Conservation (phyloP, 2,797 vertebrate species). For the Cirrhinus molitorella region DNA sequence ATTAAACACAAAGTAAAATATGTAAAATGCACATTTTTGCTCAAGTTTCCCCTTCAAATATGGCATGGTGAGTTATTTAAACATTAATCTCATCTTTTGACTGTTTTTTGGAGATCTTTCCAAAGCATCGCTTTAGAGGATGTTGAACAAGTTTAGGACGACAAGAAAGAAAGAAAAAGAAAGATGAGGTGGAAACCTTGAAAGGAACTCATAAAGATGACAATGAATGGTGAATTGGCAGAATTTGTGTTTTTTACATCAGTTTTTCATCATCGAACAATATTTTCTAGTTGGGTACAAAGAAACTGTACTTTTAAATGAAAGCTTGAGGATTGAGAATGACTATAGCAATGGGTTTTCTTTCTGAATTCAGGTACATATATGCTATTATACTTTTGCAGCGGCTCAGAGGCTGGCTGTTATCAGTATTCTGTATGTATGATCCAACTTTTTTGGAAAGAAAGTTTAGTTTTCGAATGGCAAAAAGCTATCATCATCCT, state of each 20-base stretch:
- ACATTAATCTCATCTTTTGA: neutral
- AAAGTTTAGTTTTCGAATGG: slow-evolving; percentile 18
- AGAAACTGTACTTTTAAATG: neutral
- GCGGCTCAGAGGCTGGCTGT: neutral
- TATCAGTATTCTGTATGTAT: neutral
- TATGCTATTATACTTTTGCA: neutral
- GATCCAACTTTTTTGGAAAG: neutral
- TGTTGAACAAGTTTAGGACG: neutral
- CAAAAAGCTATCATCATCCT: slow-evolving; percentile 20
- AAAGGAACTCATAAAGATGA: neutral
- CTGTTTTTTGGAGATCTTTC: neutral
- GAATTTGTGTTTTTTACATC: neutral
- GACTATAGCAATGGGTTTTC: neutral
- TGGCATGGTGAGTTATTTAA: neutral
- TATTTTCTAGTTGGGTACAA: neutral
- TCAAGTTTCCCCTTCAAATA: neutral
- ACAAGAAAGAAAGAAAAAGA: neutral
- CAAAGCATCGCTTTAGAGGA: neutral
- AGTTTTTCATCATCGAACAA: neutral
- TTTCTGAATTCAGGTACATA: neutral
- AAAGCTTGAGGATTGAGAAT: neutral
- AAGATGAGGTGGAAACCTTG: neutral
- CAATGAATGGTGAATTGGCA: neutral
- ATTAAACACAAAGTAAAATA: neutral
- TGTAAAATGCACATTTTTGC: neutral